These are phyloP conservation scores for Dasypolia templi DNA, from an alignment of 2,888 invertebrate species.

Conservation along the genomic window DNA sequence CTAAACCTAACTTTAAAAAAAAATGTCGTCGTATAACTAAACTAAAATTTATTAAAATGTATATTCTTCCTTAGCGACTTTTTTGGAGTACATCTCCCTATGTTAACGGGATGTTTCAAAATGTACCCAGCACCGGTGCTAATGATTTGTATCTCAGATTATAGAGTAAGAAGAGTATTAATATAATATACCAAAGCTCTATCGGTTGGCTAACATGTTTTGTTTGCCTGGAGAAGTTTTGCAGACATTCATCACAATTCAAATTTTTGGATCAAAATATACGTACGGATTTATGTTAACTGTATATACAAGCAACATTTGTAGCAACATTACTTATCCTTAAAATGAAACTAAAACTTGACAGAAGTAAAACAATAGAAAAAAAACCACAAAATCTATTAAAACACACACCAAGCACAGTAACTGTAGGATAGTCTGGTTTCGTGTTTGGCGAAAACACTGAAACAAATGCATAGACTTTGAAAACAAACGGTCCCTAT, in stretches of 20 bases:
- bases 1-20: neutral
- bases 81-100: neutral
- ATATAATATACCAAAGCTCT: neutral
- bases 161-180: neutral
- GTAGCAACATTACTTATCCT: too few species aligned
- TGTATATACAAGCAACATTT: too few species aligned
- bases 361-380: too few species aligned
- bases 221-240: neutral
- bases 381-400: too few species aligned
- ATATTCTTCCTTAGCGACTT: neutral
- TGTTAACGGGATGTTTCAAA: neutral
- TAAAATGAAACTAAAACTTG: too few species aligned
- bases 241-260: neutral
- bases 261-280: neutral
- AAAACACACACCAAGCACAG: too few species aligned
- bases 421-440: too few species aligned
- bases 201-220: neutral
- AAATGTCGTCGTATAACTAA: neutral
- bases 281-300: too few species aligned
- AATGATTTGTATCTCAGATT: neutral
- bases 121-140: neutral
- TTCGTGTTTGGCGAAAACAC: too few species aligned
- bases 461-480: too few species aligned
- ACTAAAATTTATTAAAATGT: constrained; percentile 18
- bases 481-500: too few species aligned